Conservation (phyloP, 2,888 invertebrate species). For the Galerucella pusilla region DNA sequence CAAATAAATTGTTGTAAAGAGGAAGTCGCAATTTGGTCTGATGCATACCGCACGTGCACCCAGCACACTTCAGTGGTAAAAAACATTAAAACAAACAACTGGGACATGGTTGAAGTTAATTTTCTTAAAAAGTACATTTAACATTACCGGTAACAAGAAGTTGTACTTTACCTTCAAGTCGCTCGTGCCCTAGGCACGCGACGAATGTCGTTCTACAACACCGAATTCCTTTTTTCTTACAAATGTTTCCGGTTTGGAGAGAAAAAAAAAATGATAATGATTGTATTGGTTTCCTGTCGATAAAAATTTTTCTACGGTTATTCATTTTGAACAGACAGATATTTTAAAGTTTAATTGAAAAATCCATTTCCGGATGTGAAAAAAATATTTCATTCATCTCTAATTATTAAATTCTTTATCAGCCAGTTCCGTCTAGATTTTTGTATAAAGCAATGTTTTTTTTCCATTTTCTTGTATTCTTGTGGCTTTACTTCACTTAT, state of each 20-base stretch:
- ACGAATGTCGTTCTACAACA: slow-evolving; percentile 47
- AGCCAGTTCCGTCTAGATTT: too few relatives aligned
- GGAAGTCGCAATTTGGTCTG: slow-evolving; percentile 29
- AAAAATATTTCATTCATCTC: neutral
- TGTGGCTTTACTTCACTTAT: too few relatives aligned
- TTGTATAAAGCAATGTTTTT: too few relatives aligned
- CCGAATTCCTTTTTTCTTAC: slow-evolving; percentile 44
- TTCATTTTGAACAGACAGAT: slow-evolving; percentile 3
- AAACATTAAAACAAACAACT: neutral
- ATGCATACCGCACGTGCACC: slow-evolving; percentile 37
- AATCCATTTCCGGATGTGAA: neutral
- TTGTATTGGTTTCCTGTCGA: slow-evolving; percentile 5
- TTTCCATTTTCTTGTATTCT: too few relatives aligned
- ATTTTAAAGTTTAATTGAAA: neutral
- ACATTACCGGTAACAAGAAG: slow-evolving; percentile 53
- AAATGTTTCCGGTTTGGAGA: slow-evolving; percentile 41
- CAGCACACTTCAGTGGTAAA: neutral
- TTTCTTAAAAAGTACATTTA: slow-evolving; percentile 3
- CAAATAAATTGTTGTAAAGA: neutral
- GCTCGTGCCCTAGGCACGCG: slow-evolving; percentile 49
- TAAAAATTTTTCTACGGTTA: slow-evolving; percentile 1
- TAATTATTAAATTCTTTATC: too few relatives aligned
- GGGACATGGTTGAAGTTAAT: slow-evolving; percentile 1
- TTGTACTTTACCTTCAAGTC: slow-evolving; percentile 47
- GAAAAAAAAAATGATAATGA: neutral